Evolutionary conservation across 2,888 invertebrate genomes (phyloP).

Genomic region (Orthosia gothica): DNA sequence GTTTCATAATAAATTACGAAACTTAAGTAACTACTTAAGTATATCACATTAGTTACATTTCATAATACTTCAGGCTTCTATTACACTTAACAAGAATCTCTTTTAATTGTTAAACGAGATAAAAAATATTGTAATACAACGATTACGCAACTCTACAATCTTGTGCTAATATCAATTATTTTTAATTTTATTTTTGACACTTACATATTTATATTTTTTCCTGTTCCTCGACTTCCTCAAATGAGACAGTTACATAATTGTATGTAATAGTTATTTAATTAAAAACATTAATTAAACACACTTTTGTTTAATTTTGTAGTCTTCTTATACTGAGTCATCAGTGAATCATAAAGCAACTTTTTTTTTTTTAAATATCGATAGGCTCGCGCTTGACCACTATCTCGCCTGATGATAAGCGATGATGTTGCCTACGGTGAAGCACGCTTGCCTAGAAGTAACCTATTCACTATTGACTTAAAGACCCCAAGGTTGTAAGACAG

Average conservation of each 20-base stretch:
- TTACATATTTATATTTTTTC: conserved; percentile 10
- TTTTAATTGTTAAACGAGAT: conserved; percentile 27
- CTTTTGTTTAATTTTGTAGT: no score
- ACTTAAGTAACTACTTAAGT: background rate
- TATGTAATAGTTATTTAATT: background rate
- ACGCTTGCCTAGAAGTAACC: no score
- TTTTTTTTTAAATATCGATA: no score
- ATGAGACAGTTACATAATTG: conserved; percentile 28
- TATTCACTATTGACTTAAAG: no score
- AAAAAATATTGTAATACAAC: conserved; percentile 8
- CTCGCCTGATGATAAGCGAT: no score
- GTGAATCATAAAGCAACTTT: no score
- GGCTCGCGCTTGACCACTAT: no score
- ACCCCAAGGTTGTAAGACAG: no score
- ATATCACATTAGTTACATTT: conserved; percentile 27
- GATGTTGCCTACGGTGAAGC: no score
- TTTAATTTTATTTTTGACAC: no score
- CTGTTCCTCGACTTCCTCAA: conserved; percentile 34
- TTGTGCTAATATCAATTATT: conserved; percentile 22
- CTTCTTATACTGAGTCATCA: background rate
- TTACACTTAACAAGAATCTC: conserved; percentile 6
- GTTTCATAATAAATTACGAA: conserved; percentile 24
- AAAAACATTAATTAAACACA: no score
- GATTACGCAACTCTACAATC: conserved; percentile 35
- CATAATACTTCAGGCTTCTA: conserved; percentile 33